These are phyloP conservation scores for Eustalomyia histrio DNA, from an alignment of 2,888 invertebrate genomes.

Conservation along the genomic window DNA sequence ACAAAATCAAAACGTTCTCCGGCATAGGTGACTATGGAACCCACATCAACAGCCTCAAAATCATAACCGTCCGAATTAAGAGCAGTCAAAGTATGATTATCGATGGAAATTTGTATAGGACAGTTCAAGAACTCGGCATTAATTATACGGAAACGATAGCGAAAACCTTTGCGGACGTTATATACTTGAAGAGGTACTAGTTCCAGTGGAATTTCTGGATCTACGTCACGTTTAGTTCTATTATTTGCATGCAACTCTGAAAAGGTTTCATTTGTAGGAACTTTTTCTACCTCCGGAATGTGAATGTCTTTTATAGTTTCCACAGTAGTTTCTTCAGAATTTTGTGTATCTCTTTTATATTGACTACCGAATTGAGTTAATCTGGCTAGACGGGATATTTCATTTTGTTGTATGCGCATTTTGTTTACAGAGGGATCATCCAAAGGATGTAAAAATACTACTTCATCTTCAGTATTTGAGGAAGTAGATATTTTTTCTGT, in stretches of 20 bases:
- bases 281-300: not conserved
- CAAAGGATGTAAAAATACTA: conserved; percentile 43
- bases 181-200: conserved; percentile 75
- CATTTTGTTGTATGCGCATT: conserved; percentile 58
- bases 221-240: conserved; percentile 37
- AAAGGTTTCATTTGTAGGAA: not conserved
- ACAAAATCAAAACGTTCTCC: conserved; percentile 94
- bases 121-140: conserved; percentile 94
- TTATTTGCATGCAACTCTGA: not conserved
- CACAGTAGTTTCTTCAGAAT: not conserved
- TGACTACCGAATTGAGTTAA: conserved; percentile 2
- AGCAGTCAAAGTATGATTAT: conserved; percentile 88
- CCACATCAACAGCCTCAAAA: conserved; percentile 85
- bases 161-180: conserved; percentile 81
- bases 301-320: not conserved
- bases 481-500: conserved; percentile 2
- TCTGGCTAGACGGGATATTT: conserved; percentile 57
- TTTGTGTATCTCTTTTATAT: not conserved
- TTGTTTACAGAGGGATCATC: conserved; percentile 18
- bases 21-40: conserved; percentile 88
- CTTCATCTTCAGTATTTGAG: conserved; percentile 21
- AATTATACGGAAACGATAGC: conserved; percentile 89
- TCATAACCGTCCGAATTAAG: conserved; percentile 91
- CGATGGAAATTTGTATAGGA: conserved; percentile 90
- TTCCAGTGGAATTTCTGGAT: conserved; percentile 67